Percentiles rank a stretch among this genome's conserved stretches.
Evolutionary conservation across 2,113 vertebrate genomes (phyloP).

Genomic region (Mus spicilegus): DNA sequence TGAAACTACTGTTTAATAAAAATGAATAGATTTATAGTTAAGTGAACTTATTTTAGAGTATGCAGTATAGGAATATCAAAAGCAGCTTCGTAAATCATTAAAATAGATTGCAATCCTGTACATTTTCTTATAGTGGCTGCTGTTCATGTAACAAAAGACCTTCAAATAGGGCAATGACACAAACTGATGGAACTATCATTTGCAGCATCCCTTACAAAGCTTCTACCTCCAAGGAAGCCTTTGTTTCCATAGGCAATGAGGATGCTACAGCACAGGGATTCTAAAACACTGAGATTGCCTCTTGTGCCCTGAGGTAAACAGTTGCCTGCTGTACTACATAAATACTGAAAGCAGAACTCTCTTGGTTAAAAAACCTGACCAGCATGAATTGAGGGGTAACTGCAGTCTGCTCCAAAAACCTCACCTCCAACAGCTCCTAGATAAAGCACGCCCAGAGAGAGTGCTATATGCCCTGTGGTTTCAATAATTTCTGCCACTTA

Average conservation of each 20-base stretch:
- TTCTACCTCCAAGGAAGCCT: slow-evolving; percentile 75
- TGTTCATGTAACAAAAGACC: slow-evolving; percentile 8
- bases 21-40: slow-evolving; percentile 56
- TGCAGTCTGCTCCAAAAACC: slow-evolving; percentile 70
- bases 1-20: slow-evolving; percentile 32
- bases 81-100: neutral
- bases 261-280: slow-evolving; percentile 72
- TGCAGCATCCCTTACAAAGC: neutral
- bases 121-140: fast-evolving
- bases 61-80: slow-evolving; percentile 23
- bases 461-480: neutral
- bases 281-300: slow-evolving; percentile 78
- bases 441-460: slow-evolving; percentile 68
- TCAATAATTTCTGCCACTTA: slow-evolving; percentile 74
- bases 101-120: neutral
- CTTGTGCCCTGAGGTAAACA: slow-evolving; percentile 83
- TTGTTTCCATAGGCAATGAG: slow-evolving; percentile 86
- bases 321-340: slow-evolving; percentile 81
- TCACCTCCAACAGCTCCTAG: slow-evolving; percentile 8
- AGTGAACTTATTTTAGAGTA: neutral
- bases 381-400: slow-evolving; percentile 76
- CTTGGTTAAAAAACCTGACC: slow-evolving; percentile 79
- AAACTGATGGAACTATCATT: slow-evolving; percentile 62
- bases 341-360: slow-evolving; percentile 82
- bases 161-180: slow-evolving; percentile 20